Conservation (phyloP, 2,797 vertebrate species). For the Lophotriccus pileatus region DNA sequence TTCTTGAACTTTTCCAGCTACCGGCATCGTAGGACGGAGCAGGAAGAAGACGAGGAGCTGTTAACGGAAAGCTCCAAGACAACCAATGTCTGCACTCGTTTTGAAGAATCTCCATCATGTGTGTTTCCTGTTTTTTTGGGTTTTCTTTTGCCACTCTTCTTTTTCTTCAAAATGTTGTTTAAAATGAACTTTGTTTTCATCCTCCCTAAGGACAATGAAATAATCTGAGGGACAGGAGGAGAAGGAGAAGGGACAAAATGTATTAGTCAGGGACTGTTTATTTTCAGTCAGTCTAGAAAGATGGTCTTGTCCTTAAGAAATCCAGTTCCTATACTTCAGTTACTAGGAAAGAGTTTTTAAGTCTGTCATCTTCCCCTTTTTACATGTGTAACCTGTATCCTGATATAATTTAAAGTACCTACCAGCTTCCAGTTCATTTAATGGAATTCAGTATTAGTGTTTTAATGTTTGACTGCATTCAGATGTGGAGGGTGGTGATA, state of each 20-base stretch:
- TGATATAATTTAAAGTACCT: background rate
- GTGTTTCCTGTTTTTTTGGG: conserved; percentile 50
- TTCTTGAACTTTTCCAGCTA: conserved; percentile 76
- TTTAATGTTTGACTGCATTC: background rate
- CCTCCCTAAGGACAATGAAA: background rate
- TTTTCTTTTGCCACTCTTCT: background rate
- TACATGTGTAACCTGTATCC: background rate
- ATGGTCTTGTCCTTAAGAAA: background rate
- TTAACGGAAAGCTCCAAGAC: conserved; percentile 94
- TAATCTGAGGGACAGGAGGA: background rate
- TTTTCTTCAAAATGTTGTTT: background rate
- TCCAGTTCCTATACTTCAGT: background rate
- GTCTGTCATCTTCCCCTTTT: background rate
- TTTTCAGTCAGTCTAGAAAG: background rate
- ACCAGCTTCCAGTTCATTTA: background rate
- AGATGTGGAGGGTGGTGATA: background rate
- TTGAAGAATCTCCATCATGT: conserved; percentile 97
- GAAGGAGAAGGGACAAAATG: background rate
- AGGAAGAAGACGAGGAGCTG: conserved; percentile 97
- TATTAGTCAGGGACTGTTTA: background rate
- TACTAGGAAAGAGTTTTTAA: background rate
- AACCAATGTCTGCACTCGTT: conserved; percentile 94
- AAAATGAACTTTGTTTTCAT: background rate
- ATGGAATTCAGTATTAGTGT: background rate
- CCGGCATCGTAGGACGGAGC: conserved; percentile 95